Percentiles rank a stretch among this genome's conserved stretches.
These are phyloP conservation scores for Hydractinia symbiolongicarpus DNA, from an alignment of 30 jellyfish, hydroid and myxozoan species.

Conservation along the genomic window DNA sequence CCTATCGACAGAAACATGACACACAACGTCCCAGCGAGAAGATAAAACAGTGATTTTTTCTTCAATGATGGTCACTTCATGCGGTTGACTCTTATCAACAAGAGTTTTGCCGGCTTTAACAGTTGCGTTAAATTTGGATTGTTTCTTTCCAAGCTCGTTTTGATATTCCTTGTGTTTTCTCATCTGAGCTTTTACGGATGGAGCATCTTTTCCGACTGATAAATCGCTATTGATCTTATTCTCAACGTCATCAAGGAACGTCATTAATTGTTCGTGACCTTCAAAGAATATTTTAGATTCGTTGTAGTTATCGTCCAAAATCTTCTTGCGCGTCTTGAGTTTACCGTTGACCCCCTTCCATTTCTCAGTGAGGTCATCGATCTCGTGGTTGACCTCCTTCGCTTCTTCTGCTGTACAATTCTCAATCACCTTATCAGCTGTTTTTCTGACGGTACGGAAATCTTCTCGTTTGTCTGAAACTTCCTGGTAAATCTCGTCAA, in stretches of 20 bases:
- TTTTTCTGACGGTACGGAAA: slow-evolving; percentile 46
- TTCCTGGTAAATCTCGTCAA: slow-evolving; percentile 60
- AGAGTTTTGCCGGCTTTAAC: slow-evolving; percentile 73
- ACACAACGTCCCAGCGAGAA: slow-evolving; percentile 84
- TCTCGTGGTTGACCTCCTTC: slow-evolving; percentile 40
- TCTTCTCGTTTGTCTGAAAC: slow-evolving; percentile 63
- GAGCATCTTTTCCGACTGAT: slow-evolving; percentile 81
- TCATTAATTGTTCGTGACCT: slow-evolving; percentile 66
- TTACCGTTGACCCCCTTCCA: slow-evolving; percentile 69
- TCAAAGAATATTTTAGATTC: slow-evolving; percentile 75
- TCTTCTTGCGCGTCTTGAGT: slow-evolving; percentile 61
- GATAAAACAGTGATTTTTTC: slow-evolving; percentile 68
- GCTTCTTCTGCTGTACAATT: slow-evolving; percentile 72
- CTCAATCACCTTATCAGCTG: slow-evolving; percentile 56
- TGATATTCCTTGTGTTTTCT: slow-evolving; percentile 85
- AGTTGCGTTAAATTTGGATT: slow-evolving; percentile 63
- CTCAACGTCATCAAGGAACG: slow-evolving; percentile 58
- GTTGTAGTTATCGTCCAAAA: slow-evolving; percentile 73
- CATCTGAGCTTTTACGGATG: slow-evolving; percentile 85
- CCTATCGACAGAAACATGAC: slow-evolving; percentile 90
- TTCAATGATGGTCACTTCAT: slow-evolving; percentile 73
- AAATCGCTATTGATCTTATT: slow-evolving; percentile 58
- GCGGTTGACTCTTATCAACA: slow-evolving; percentile 71
- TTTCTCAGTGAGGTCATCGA: slow-evolving; percentile 51
- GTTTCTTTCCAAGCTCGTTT: slow-evolving; percentile 77